Base-by-base conservation (phyloP, 2,797 vertebrate genomes). In the Lophius americanus region DNA sequence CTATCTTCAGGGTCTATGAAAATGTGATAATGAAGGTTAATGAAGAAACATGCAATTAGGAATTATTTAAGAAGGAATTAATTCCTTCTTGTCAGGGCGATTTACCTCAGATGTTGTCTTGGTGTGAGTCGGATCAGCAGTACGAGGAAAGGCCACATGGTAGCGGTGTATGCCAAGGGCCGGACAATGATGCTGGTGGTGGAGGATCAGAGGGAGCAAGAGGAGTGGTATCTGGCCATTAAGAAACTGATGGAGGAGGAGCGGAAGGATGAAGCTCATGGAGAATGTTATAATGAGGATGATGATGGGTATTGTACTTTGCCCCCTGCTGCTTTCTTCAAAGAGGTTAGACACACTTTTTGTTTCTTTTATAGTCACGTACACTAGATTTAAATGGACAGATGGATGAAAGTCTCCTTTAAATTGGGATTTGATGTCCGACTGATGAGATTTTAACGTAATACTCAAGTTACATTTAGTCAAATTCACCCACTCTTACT, bases 251-350 rank as follows among this genome's bases (percentile, higher is more conserved):
- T 92, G 62, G 88, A 88, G 65, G 89, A 91, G 9, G 89, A 90
- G 74, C 70, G 47, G 38, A 77, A 12, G 48, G 80, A 85, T 32
- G 88, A 82, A 9, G 85, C 86, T 61, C 55, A 68, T 0, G 67
- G 61, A 44, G 85, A 83, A 42, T 67, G 67, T 0, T 68, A 75
- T 23, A 80, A 85, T 35, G 88, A 90, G 53, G 89, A 91, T 1
- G 88, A 90, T 23, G 90, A 91, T 12, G 90, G 89, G 1, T 92
- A 92, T 8, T 89, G 81, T 47, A 91, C 89, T 55, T 75, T 91
- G 38, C 82, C 89, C 0, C 60, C 86, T 13, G 76, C 79, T 14
- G 66, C 81, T 32, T 84, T 78, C 68, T 88, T 86, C 46, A 91
- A 81, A 83, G 89, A 92, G 89, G 91, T 92, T 14, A n/a, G 78